phyloP scores from a whole-genome alignment of 92 coral and sea anemone genomes.

The Parazoanthus atlanticus region DNA sequence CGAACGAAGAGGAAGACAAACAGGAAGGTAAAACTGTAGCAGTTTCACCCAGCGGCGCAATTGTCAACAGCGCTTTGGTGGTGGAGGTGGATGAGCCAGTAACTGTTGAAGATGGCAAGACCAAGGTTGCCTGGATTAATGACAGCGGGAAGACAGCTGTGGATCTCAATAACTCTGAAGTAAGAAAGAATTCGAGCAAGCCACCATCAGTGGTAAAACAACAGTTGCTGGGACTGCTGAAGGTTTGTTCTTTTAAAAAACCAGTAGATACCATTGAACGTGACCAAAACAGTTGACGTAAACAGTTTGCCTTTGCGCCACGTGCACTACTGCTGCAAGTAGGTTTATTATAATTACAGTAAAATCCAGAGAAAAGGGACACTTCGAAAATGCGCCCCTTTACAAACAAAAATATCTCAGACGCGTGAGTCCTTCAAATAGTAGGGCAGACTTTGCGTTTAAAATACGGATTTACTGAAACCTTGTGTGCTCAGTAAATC shows the following conservation, averaged over 20 bases:
- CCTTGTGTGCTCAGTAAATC: too few relatives aligned
- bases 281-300: too few relatives aligned
- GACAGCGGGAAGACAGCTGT: neutral
- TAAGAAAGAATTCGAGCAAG: slow-evolving; percentile 44
- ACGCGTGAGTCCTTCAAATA: too few relatives aligned
- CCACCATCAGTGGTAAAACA: slow-evolving; percentile 51
- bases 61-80: neutral
- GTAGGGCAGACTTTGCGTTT: too few relatives aligned
- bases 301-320: too few relatives aligned
- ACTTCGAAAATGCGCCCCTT: too few relatives aligned
- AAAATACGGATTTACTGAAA: too few relatives aligned
- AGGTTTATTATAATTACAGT: too few relatives aligned
- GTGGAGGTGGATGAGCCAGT: slow-evolving; percentile 29
- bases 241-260: slow-evolving; percentile 49
- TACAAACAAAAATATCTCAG: too few relatives aligned
- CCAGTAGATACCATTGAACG: too few relatives aligned
- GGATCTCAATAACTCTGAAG: slow-evolving; percentile 61
- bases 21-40: neutral
- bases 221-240: slow-evolving; percentile 71
- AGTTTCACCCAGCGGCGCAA: neutral
- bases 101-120: slow-evolving; percentile 42
- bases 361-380: too few relatives aligned
- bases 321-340: too few relatives aligned
- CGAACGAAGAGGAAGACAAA: slow-evolving; percentile 50
- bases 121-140: slow-evolving; percentile 8